Base-by-base conservation (phyloP, 2,888 invertebrate species). In the Conomelus anceps region DNA sequence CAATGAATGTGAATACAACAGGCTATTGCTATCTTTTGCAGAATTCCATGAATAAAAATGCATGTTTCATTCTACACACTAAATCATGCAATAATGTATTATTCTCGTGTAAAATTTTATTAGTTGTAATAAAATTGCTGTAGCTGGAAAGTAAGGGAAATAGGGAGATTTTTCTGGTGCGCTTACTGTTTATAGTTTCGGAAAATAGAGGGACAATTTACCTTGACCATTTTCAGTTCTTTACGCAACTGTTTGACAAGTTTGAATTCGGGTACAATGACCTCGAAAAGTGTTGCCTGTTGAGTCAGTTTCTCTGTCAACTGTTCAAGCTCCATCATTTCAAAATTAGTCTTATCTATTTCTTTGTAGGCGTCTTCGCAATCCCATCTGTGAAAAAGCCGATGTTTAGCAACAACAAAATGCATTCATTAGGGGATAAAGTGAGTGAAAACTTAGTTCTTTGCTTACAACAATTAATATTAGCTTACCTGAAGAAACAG, bases 241-340 rank as follows among this genome's bases (percentile, higher is more conserved):
- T 96, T 96, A 85, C 97, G 94, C 90, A 96, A 96, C 89, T 95
- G 94, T 91, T 96, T 96, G 22, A 98, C 93, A 91, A 96, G 95
- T 92, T 96, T 96, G 92, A 96, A 96, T 92, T 99, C 98, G 0
- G 97, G 97, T 11, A 97, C 95, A 91, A 95, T 96, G 85, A 98
- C 96, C 92, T 98, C 98, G 93, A 99, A 99, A 90, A 99, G 94
- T 24, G 94, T 94, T 0, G 98, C 97, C 6, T 98, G 97, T 84
- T 96, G 96, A 29, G 95, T 94, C 22, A 99, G 93, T 7, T 94
- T 94, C 0, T 94, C 93, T 92, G 97, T 95, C 86, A 96, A 95
- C 0, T 94, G 94, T 93, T 98, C 97, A 91, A 98, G 95, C 0
- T 93, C 94, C 0, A 92, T 86, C 4, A 98, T 94, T 92, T 97